Evolutionary conservation across 2,888 invertebrate genomes (phyloP).

Genomic region (Aelia acuminata): DNA sequence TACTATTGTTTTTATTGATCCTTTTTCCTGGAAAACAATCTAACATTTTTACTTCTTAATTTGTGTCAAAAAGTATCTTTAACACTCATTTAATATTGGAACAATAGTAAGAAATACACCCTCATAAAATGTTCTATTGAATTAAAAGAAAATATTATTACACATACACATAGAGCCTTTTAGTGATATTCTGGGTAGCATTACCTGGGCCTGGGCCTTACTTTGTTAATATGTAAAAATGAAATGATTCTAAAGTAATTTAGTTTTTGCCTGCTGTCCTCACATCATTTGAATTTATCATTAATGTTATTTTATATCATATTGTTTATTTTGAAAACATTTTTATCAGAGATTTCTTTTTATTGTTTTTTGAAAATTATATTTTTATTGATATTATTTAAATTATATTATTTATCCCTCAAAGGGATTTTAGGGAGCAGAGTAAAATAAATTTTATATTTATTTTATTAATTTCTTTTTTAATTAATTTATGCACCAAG

Average conservation of each 20-base stretch:
- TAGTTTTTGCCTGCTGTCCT: slow-evolving; percentile 27
- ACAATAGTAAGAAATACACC: background rate
- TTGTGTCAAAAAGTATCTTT: background rate
- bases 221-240: slow-evolving; percentile 24
- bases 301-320: slow-evolving; percentile 46
- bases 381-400: slow-evolving; percentile 50
- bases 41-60: background rate
- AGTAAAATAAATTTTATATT: slow-evolving; percentile 14
- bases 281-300: slow-evolving; percentile 34
- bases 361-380: slow-evolving; percentile 31
- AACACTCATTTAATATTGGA: background rate
- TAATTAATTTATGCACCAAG: slow-evolving; percentile 13
- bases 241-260: slow-evolving; percentile 45
- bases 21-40: background rate
- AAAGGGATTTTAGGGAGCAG: slow-evolving; percentile 24
- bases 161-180: slow-evolving; percentile 22
- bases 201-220: background rate
- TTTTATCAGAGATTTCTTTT: slow-evolving; percentile 17
- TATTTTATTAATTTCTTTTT: slow-evolving; percentile 24
- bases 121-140: background rate
- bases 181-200: background rate
- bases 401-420: slow-evolving; percentile 22
- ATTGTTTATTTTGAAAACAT: slow-evolving; percentile 48
- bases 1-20: slow-evolving; percentile 29
- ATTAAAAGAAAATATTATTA: background rate